These are phyloP conservation scores for Calliopsis andreniformis DNA, from an alignment of 1,140 invertebrate genomes.

Conservation along the genomic window DNA sequence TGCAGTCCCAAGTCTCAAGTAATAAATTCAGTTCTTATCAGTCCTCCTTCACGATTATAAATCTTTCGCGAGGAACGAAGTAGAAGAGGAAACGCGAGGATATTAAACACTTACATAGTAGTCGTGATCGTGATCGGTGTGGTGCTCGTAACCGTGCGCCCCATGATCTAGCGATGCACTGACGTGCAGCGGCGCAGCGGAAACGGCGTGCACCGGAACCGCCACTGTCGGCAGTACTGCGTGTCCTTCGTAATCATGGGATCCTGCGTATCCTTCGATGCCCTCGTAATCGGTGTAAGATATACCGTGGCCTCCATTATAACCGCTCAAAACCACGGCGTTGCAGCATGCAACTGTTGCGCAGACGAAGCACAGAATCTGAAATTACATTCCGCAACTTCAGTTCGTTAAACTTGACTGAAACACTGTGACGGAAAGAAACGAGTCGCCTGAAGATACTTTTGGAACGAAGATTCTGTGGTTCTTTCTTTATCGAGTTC, in stretches of 20 bases:
- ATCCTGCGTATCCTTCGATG: conserved; percentile 68
- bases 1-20: too few relatives aligned
- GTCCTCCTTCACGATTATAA: too few relatives aligned
- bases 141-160: conserved; percentile 65
- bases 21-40: too few relatives aligned
- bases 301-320: conserved; percentile 73
- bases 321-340: conserved; percentile 75
- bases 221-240: conserved; percentile 77
- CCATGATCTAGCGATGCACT: conserved; percentile 61
- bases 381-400: conserved; percentile 13
- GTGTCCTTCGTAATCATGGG: conserved; percentile 72
- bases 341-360: conserved; percentile 65
- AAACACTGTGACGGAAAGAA: too few relatives aligned
- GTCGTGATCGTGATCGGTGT: conserved; percentile 73
- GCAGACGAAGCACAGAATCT: conserved; percentile 72
- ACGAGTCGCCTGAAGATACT: too few relatives aligned
- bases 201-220: conserved; percentile 78
- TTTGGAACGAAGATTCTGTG: too few relatives aligned
- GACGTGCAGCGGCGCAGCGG: conserved; percentile 74
- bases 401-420: too few relatives aligned
- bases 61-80: too few relatives aligned
- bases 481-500: too few relatives aligned
- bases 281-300: conserved; percentile 67
- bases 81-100: too few relatives aligned
- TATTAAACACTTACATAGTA: conserved; percentile 70